Percentiles rank a stretch among this genome's conserved stretches.
Evolutionary conservation across 2,113 vertebrate genomes (phyloP).

Genomic region (Nibea albiflora): DNA sequence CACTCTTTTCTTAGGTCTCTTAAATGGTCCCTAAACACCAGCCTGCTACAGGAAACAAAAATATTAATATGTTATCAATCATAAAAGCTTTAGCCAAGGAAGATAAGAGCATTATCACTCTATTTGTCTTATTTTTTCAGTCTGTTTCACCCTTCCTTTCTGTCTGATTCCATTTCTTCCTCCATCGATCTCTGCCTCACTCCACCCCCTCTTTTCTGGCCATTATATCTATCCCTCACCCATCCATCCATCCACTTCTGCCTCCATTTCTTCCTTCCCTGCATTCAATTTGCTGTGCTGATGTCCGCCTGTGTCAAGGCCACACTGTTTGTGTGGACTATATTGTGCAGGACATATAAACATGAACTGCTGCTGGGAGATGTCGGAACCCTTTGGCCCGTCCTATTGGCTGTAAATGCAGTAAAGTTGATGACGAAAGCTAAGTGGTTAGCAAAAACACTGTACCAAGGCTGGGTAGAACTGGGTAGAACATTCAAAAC

Average conservation of each 20-base stretch:
- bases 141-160: background rate
- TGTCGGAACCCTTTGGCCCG: background rate
- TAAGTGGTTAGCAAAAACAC: too few relatives aligned
- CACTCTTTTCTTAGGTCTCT: background rate
- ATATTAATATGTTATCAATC: conserved; percentile 40
- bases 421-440: background rate
- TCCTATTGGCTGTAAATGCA: background rate
- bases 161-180: conserved; percentile 34
- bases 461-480: too few relatives aligned
- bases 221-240: conserved; percentile 10
- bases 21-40: background rate
- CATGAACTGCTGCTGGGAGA: background rate
- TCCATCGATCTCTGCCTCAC: conserved; percentile 28
- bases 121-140: conserved; percentile 23
- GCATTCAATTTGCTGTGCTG: background rate
- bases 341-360: background rate
- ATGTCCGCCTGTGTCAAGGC: background rate
- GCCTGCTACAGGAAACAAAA: background rate
- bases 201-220: background rate
- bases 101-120: conserved; percentile 46
- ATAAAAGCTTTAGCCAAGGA: conserved; percentile 26
- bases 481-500: background rate
- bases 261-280: background rate
- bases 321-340: background rate
- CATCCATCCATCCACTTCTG: conserved; percentile 23